A percentile compares a stretch with the other conserved stretches of the same genome.
Conservation (phyloP, 92 coral and sea anemone species). For the Porites lobata region DNA sequence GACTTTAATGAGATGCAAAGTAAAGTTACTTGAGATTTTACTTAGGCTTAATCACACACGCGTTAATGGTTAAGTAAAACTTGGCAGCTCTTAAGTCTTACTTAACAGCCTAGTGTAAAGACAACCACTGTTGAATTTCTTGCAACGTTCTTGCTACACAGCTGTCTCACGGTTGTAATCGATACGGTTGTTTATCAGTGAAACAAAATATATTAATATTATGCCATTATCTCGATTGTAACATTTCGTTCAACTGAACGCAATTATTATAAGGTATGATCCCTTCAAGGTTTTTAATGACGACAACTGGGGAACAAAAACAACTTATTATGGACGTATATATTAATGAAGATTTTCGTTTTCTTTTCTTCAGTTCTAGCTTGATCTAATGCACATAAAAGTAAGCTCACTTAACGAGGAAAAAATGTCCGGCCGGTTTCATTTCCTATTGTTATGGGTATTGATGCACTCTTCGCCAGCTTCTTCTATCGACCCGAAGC, state of each 20-base stretch:
- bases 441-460: neutral
- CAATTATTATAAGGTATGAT: neutral
- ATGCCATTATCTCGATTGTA: no score
- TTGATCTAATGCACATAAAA: neutral
- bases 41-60: no score
- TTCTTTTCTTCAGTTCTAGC: neutral
- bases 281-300: neutral
- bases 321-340: no score
- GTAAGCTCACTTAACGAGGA: neutral
- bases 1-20: no score
- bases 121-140: neutral
- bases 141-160: neutral
- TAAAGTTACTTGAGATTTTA: no score
- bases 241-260: neutral
- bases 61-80: no score
- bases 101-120: no score
- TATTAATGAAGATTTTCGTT: neutral
- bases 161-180: neutral
- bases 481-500: constrained; percentile 20
- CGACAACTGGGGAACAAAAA: neutral
- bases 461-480: neutral
- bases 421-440: constrained; percentile 14
- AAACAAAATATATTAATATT: no score
- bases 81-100: no score
- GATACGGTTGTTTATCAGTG: no score